A percentile compares a stretch with the other conserved stretches of the same genome.
These are phyloP conservation scores for Aphrocallistes beatrix DNA, from an alignment of 37 sponge, comb jelly and placozoan species.

Conservation along the genomic window DNA sequence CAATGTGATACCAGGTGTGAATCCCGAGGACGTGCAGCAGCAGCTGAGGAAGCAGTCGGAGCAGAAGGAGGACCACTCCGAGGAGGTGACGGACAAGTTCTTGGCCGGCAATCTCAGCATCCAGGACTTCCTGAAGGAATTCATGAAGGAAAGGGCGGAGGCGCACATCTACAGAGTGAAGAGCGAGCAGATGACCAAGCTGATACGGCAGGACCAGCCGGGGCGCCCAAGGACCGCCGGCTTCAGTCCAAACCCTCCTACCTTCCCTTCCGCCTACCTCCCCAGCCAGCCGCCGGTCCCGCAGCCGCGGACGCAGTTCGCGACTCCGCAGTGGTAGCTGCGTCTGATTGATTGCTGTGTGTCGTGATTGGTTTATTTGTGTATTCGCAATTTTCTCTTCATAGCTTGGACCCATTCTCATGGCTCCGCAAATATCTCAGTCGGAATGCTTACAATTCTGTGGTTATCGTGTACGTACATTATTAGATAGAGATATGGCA, in stretches of 20 bases:
- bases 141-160: neutral
- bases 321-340: too few species aligned
- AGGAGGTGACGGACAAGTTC: neutral
- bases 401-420: too few species aligned
- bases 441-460: too few species aligned
- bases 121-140: neutral
- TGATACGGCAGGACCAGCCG: constrained; percentile 1
- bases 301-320: too few species aligned
- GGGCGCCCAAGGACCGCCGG: neutral
- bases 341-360: too few species aligned
- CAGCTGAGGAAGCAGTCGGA: neutral
- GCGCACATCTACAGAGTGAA: neutral
- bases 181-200: neutral
- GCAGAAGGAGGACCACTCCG: constrained; percentile 5
- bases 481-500: neutral
- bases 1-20: neutral
- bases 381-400: too few species aligned
- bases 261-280: neutral
- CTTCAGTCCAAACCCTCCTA: neutral
- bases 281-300: neutral
- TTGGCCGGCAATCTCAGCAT: neutral
- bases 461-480: too few species aligned
- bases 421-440: too few species aligned
- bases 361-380: too few species aligned
- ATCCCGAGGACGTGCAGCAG: neutral